A percentile compares a stretch with the other conserved stretches of the same genome.
phyloP scores from a whole-genome alignment of 2,113 vertebrate genomes.

The Holacanthus passer region DNA sequence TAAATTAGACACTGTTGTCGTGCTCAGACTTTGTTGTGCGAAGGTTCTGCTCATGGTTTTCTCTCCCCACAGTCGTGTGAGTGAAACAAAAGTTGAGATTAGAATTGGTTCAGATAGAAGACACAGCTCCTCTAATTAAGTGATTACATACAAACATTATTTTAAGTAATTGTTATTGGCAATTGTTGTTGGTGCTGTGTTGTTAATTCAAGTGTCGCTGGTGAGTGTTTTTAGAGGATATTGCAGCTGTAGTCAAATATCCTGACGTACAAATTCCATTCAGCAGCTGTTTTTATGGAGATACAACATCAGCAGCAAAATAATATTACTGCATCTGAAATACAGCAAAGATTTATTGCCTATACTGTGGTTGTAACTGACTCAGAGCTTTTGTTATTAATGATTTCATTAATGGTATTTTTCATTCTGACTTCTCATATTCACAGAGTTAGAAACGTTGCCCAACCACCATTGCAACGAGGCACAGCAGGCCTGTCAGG shows the following conservation, averaged over 20 bases:
- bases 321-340: background rate
- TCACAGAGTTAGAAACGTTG: too few relatives aligned
- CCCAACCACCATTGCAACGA: too few relatives aligned
- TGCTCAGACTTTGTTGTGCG: conserved; percentile 4
- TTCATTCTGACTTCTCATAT: too few relatives aligned
- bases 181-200: background rate
- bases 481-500: too few relatives aligned
- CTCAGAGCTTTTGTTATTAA: too few relatives aligned
- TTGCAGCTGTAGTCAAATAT: background rate
- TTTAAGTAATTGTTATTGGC: conserved; percentile 6
- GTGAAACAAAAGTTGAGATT: conserved; percentile 26
- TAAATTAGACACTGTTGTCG: conserved; percentile 1
- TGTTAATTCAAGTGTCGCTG: conserved; percentile 6
- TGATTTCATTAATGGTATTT: background rate
- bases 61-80: background rate
- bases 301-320: too few relatives aligned
- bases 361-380: too few relatives aligned
- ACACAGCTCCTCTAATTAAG: conserved; percentile 15
- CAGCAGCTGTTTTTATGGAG: background rate
- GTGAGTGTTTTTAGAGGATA: background rate
- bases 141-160: conserved; percentile 1
- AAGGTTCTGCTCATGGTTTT: conserved; percentile 1
- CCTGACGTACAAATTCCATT: background rate
- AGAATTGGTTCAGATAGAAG: conserved; percentile 24
- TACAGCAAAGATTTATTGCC: too few relatives aligned